Evolutionary conservation across 2,888 invertebrate species (phyloP).

Genomic region (Euzophera pinguis): DNA sequence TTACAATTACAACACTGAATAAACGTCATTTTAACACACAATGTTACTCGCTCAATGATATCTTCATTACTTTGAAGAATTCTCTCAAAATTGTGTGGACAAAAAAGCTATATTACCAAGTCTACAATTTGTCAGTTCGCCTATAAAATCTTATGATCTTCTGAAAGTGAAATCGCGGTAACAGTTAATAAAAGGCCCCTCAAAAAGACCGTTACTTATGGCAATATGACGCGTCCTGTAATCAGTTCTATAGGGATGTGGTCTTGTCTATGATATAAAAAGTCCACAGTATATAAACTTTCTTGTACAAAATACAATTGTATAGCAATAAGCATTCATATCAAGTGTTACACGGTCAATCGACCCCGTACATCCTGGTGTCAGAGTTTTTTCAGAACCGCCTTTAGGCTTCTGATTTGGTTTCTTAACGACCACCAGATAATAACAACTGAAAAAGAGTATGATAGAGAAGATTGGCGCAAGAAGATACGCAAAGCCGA

Average conservation of each 20-base stretch:
- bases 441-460: too few species aligned
- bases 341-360: too few species aligned
- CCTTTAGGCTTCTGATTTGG: too few species aligned
- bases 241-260: constrained; percentile 14
- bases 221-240: constrained; percentile 17
- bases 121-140: constrained; percentile 12
- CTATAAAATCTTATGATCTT: constrained; percentile 13
- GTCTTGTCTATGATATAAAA: neutral
- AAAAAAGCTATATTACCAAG: neutral
- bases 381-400: too few species aligned
- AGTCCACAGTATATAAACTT: too few species aligned
- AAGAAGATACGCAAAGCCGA: too few species aligned
- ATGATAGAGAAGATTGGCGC: too few species aligned
- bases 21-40: neutral
- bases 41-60: neutral
- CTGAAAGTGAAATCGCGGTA: constrained; percentile 5
- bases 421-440: too few species aligned
- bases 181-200: constrained; percentile 15
- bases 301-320: too few species aligned
- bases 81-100: neutral
- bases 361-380: too few species aligned
- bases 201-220: constrained; percentile 15
- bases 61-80: neutral
- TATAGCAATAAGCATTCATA: too few species aligned
- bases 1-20: neutral